These are phyloP conservation scores for Chelmon rostratus DNA, from an alignment of 2,797 vertebrate species.

Conservation along the genomic window DNA sequence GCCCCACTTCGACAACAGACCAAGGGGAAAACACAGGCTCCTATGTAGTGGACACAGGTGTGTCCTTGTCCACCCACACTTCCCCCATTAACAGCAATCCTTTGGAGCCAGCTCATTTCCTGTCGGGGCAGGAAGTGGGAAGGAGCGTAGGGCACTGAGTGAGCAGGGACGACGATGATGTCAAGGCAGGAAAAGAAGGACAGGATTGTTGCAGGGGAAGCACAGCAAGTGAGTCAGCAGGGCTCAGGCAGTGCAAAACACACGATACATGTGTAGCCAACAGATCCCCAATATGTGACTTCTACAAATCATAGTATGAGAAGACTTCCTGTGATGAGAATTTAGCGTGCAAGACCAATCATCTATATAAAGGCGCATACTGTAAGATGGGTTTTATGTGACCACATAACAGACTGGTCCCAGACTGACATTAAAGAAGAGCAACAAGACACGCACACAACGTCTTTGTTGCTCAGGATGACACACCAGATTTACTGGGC, in stretches of 20 bases:
- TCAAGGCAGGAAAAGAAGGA: constrained; percentile 77
- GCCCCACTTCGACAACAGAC: constrained; percentile 55
- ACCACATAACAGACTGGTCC: constrained; percentile 16
- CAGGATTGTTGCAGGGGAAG: constrained; percentile 66
- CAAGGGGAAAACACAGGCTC: constrained; percentile 57
- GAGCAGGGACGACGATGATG: constrained; percentile 62
- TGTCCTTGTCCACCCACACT: constrained; percentile 75
- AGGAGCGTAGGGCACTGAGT: constrained; percentile 51
- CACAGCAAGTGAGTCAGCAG: constrained; percentile 33
- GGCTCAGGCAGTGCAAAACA: not conserved
- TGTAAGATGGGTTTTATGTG: constrained; percentile 14
- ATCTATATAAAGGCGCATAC: not conserved
- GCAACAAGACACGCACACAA: constrained; percentile 21
- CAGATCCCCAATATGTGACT: constrained; percentile 9
- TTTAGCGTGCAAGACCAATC: not conserved
- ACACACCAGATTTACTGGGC: constrained; percentile 13
- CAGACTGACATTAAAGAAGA: constrained; percentile 15
- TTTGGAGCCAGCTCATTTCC: constrained; percentile 68
- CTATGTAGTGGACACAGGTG: constrained; percentile 80
- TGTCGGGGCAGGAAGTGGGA: constrained; percentile 76
- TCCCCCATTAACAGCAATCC: constrained; percentile 54
- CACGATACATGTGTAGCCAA: not conserved
- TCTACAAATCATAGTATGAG: not conserved
- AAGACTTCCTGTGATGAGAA: not conserved
- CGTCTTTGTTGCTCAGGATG: constrained; percentile 16